Conservation (phyloP, 2,113 vertebrate species). For the Tamias sibiricus region DNA sequence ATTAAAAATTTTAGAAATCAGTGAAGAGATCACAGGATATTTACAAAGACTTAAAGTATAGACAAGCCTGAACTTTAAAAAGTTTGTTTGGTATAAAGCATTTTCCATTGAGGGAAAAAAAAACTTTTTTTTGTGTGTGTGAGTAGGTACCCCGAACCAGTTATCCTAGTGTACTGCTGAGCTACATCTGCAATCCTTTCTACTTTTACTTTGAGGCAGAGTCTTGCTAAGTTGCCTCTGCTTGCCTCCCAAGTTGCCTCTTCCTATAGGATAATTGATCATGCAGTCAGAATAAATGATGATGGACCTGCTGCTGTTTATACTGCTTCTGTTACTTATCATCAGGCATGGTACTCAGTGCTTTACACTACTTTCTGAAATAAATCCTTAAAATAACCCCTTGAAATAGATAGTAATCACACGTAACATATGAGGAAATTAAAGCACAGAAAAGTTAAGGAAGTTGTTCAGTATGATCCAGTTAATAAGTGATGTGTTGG, state of each 20-base stretch:
- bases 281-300: neutral
- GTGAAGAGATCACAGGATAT: neutral
- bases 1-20: slow-evolving; percentile 36
- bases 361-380: neutral
- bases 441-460: neutral
- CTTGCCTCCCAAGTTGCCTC: neutral
- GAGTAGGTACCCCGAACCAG: neutral
- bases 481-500: neutral
- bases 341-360: neutral
- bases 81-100: neutral
- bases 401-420: neutral
- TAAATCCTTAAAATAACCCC: slow-evolving; percentile 36
- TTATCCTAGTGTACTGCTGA: neutral
- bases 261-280: neutral
- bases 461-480: slow-evolving; percentile 31
- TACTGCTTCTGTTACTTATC: neutral
- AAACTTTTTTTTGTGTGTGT: neutral
- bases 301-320: neutral
- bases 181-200: no score
- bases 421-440: neutral
- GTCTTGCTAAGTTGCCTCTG: neutral
- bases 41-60: slow-evolving; percentile 38
- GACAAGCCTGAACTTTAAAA: neutral
- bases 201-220: no score
- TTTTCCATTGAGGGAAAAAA: neutral